Conservation (phyloP, 2,797 vertebrate genomes). For the Arrhamphus sclerolepis region DNA sequence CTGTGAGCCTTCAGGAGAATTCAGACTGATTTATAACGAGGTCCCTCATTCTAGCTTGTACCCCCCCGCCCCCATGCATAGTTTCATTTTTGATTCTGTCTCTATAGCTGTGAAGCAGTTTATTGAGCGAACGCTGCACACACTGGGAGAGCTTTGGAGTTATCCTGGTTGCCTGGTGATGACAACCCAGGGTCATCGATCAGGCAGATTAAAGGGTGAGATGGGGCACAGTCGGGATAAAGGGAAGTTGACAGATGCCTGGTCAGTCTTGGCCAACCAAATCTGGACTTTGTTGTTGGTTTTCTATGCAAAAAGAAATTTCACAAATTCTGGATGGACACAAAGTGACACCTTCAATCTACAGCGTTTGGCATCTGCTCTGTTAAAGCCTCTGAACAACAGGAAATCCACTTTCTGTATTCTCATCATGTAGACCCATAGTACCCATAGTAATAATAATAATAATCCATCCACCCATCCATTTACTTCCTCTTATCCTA, state of each 20-base stretch:
- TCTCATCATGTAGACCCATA: background rate
- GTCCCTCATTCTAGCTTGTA: background rate
- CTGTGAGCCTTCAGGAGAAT: conserved; percentile 9
- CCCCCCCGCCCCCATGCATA: background rate
- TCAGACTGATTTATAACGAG: conserved; percentile 11
- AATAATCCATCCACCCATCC: too few relatives aligned
- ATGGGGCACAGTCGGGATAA: conserved; percentile 54
- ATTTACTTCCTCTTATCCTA: too few relatives aligned
- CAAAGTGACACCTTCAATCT: background rate
- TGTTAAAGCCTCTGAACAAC: background rate
- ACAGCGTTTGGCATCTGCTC: background rate
- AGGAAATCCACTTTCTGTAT: background rate
- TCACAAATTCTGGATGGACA: conserved; percentile 38
- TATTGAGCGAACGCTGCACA: conserved; percentile 38
- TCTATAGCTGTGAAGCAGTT: conserved; percentile 6
- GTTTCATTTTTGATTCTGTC: conserved; percentile 12
- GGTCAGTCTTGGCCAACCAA: conserved; percentile 42
- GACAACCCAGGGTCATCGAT: conserved; percentile 69
- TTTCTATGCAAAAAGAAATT: conserved; percentile 50
- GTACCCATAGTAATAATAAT: background rate
- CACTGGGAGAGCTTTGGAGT: conserved; percentile 55
- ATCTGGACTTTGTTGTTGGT: conserved; percentile 22
- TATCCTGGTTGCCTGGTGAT: conserved; percentile 77
- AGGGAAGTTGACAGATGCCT: conserved; percentile 52
- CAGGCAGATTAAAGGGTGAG: conserved; percentile 58